Base-by-base conservation (phyloP, 2,888 invertebrate genomes). In the Cyclophora albipunctata region DNA sequence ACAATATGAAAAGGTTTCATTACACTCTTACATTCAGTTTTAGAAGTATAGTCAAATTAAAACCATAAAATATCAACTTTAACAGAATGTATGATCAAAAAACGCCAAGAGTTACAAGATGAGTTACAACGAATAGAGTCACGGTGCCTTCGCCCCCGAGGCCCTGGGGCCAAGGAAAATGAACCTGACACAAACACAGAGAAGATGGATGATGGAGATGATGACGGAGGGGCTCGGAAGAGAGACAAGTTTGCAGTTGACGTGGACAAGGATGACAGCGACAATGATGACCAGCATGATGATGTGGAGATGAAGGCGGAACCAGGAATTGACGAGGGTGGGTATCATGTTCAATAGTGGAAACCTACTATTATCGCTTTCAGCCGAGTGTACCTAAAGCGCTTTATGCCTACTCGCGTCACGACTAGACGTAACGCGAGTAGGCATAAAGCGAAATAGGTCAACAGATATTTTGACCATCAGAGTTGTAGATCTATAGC, bases 121-220 rank as follows among this genome's bases (percentile, higher is more conserved):
- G 93, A 94, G 68, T 73, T 94, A 20, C 85, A 87, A 55, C 88
- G 91, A 55, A 92, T 94, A 75, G 93, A 93, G 54, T 83, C 90
- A 59, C 88, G 81, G 34, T 84, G 85, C 48, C 72, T 82, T 1
- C 73, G 87, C 4, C 66, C 71, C 2, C 66, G 78, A 42, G 73
- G 66, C 0, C 79, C 80, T 1, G 75, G 63, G 0, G 66, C 78
- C 48, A 82, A 83, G 48, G 84, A 85, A 62, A 58, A 64, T 37
- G 47, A 55, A 5, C 55, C 54, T 4, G 52, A 59, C 1, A 60
- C 43, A 20, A 5, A 4, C 37, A 53, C 40, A 52, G 62, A 4
- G 55, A 57, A n/a, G 53, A 44, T 40, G 52, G 46, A 3, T 47
- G 40, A 56, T 49, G 20, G 20, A 20, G 20, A 3, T 34, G 34